A percentile compares a stretch with the other conserved stretches of the same genome.
These are phyloP conservation scores for Rhinella marina DNA, from an alignment of 2,797 vertebrate species.

Conservation along the genomic window DNA sequence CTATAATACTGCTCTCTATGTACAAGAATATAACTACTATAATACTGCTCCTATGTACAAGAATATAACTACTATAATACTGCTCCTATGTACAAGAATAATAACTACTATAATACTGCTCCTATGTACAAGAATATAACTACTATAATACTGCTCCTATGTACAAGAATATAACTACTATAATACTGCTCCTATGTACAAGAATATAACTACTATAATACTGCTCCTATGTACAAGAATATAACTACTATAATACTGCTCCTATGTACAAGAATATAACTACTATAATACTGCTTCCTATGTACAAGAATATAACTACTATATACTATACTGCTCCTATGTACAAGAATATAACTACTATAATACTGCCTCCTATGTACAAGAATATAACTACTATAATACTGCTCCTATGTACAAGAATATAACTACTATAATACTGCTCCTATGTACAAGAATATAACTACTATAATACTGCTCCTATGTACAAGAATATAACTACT, in stretches of 20 bases:
- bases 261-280: neutral
- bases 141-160: neutral
- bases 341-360: neutral
- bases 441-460: conserved; percentile 1
- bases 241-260: no score
- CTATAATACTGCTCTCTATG: neutral
- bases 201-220: conserved; percentile 10
- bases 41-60: no score
- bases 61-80: neutral
- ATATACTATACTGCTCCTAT: neutral
- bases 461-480: conserved; percentile 4
- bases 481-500: conserved; percentile 12
- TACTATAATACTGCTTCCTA: no score
- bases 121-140: neutral
- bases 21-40: no score
- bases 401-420: neutral
- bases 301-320: neutral
- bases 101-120: conserved; percentile 13
- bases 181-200: neutral
- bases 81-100: neutral
- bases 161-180: conserved; percentile 3
- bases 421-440: conserved; percentile 4
- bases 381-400: conserved; percentile 10
- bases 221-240: neutral
- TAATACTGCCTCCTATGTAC: neutral